Base-by-base conservation (phyloP, 2,888 invertebrate genomes). In the Clanis bilineata region DNA sequence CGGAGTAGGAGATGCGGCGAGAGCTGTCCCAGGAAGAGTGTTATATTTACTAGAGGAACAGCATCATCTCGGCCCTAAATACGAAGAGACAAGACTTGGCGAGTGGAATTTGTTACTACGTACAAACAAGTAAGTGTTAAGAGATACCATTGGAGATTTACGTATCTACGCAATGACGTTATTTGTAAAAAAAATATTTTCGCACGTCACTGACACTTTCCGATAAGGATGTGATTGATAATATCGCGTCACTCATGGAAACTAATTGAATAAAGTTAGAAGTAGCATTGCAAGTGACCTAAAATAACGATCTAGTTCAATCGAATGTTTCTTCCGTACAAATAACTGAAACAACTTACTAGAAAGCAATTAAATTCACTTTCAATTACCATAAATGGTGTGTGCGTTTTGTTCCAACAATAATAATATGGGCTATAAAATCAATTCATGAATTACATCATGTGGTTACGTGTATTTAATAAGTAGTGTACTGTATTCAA, bases 41-140 rank as follows among this genome's bases (percentile, higher is more conserved):
- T 77, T 94, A 32, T 95, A 94, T 71, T 80, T 95, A 18, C 82
- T 96, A 1, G 95, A 96, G 79, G 95, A 95, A 68, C 94, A 96
- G 58, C 95, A 95, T 67, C 94, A 95, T 69, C 85, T 95, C 10
- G 96, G 96, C 0, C 93, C 94, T 0, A 92, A 94, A 57, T 96
- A 94, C 71, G 92, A 94, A 51, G 93, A 94, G 63, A 92, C 93
- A 0, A 93, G 94, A 66, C 88, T 96, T 60, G 94, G 95, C 32
- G 90, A 93, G 22, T 96, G 96, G 96, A 88, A 86, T 51, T 83
- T 93, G n/a, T 78, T 94, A 43, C 80, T 93, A 58, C 85, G 93
- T 63, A 93, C 94, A 0, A 84, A 92, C 68, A 92, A 90, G 93
- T 93, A 67, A 79, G 84, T 74, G 45, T n/a, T n/a, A n/a, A n/a